Percentiles rank a stretch among this genome's conserved stretches.
Conservation (phyloP, 2,888 invertebrate genomes). For the Epiperipatus broadwayi region DNA sequence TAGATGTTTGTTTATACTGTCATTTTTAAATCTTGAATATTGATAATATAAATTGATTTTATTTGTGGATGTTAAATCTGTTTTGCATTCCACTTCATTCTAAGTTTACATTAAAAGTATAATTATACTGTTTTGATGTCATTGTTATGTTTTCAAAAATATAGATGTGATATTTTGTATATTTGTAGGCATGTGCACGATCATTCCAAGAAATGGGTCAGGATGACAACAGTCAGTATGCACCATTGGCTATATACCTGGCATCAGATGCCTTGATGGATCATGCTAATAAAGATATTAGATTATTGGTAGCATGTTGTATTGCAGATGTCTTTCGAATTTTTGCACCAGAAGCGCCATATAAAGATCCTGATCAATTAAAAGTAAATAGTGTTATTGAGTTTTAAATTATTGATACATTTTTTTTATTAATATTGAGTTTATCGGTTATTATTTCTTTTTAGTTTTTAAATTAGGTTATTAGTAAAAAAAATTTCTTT, state of each 20-base stretch:
- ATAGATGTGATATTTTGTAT: no score
- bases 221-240: slow-evolving; percentile 81
- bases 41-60: no score
- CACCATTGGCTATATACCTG: slow-evolving; percentile 72
- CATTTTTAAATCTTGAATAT: no score
- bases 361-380: slow-evolving; percentile 83
- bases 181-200: slow-evolving; percentile 51
- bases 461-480: slow-evolving; percentile 4
- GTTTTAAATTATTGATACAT: background rate
- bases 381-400: slow-evolving; percentile 32
- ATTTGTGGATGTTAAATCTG: no score
- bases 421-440: slow-evolving; percentile 6
- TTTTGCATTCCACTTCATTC: no score
- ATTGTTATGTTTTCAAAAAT: background rate
- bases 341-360: slow-evolving; percentile 93
- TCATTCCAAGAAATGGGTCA: slow-evolving; percentile 82
- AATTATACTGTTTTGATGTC: slow-evolving; percentile 5
- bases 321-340: slow-evolving; percentile 89
- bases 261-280: slow-evolving; percentile 80
- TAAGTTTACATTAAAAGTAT: no score
- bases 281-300: slow-evolving; percentile 75
- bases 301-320: slow-evolving; percentile 83
- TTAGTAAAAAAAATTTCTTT: no score
- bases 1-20: no score
- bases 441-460: background rate